A percentile compares a stretch with the other conserved stretches of the same genome.
phyloP scores from a whole-genome alignment of 2,113 vertebrate species.

The Crotalus helleri region DNA sequence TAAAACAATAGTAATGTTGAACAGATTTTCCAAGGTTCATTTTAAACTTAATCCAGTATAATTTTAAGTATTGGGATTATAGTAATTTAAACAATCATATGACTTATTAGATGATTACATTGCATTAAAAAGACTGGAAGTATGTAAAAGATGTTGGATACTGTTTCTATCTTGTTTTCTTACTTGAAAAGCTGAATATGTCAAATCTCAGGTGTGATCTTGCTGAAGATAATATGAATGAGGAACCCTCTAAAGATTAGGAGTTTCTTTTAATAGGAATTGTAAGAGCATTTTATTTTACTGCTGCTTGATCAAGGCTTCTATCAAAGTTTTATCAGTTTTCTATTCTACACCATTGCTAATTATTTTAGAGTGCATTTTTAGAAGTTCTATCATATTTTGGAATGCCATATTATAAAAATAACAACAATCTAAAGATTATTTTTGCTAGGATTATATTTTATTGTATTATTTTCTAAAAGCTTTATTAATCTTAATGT shows the following conservation, averaged over 20 bases:
- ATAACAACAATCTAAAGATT: not conserved
- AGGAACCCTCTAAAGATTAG: not conserved
- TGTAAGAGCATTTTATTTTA: not conserved
- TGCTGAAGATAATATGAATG: not conserved
- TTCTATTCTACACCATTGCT: not conserved
- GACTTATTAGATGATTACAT: not conserved
- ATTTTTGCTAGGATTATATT: not conserved
- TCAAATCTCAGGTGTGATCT: not conserved
- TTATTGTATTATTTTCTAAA: not conserved
- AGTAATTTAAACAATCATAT: not conserved
- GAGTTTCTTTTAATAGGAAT: not conserved
- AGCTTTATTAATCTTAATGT: not conserved
- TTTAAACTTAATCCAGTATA: not conserved
- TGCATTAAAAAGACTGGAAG: not conserved
- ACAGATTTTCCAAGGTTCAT: not conserved
- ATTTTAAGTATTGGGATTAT: not conserved
- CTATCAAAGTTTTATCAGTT: not conserved
- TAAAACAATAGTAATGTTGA: not conserved
- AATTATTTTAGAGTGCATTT: conserved; percentile 15
- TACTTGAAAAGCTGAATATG: not conserved
- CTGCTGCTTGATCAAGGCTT: not conserved
- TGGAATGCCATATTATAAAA: not conserved
- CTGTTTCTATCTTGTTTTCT: not conserved
- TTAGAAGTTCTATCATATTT: not conserved
- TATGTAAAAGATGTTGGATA: not conserved